Evolutionary conservation across 2,797 vertebrate species (phyloP), one percentile per base, ranked within the genome.

Genomic region (Coccyzus lansbergi): DNA sequence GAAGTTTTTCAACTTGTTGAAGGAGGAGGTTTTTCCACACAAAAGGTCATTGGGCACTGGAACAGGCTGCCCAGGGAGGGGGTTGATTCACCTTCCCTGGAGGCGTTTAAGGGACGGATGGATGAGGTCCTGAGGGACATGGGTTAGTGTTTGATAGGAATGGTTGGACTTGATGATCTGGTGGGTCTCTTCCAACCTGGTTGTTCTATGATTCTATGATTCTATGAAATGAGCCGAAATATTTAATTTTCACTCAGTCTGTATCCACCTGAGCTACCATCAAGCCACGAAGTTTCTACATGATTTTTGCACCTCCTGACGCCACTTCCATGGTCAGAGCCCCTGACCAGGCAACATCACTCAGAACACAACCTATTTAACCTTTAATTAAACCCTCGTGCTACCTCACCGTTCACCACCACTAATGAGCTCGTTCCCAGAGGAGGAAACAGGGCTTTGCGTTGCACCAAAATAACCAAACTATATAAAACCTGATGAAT

Each of bases 391-490:
- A 29, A 52, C 7, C 48, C 51, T 12, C 25, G 31, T 67, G 44
- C 29, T 49, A 38, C 51, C 21, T 24, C 18, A 28, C 0, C 15
- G 2, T 17, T 14, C 34, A 25, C 10, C 31, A 53, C 18, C 12
- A 4, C 40, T 31, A 12, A 56, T 0, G 44, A 58, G 49, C 16
- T 7, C 0, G 0, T 22, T 63, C 31, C 38, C 31, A 22, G 9
- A 31, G 65, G 51, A 33, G 15, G 49, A 25, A 31, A 4, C 31
- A 4, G n/a, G 10, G 28, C 40, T 29, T 36, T 33, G 48, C 1
- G 1, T 15, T 2, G 34, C 19, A 8, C 34, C 12, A 44, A 65
- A 84, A 80, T 75, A 7, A 8, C 15, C 9, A 33, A 42, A 55
- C 40, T n/a, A n/a, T n/a, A n/a, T n/a, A n/a, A 0, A 31, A 21